These are phyloP conservation scores for Bolinopsis microptera DNA, from an alignment of 37 sponge, comb jelly and placozoan species.

Conservation along the genomic window DNA sequence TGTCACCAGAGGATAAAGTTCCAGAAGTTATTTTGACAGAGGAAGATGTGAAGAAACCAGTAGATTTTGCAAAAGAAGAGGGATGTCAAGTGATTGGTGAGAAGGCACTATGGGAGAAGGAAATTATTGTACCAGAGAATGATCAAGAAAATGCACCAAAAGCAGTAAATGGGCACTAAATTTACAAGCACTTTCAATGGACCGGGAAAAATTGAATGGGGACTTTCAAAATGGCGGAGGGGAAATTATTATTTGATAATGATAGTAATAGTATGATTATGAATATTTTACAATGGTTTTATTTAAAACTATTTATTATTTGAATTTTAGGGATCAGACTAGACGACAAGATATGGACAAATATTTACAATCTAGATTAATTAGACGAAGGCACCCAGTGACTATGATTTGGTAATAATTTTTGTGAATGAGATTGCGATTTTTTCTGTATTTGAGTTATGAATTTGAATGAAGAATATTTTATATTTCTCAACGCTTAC, in stretches of 20 bases:
- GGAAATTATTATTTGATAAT: not conserved
- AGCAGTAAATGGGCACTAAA: not conserved
- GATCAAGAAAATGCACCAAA: not conserved
- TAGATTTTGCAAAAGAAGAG: not conserved
- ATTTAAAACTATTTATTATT: not conserved
- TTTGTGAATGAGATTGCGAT: not conserved
- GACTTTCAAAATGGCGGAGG: not conserved
- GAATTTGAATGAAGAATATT: not conserved
- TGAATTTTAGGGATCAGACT: not conserved
- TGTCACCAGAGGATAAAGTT: not conserved
- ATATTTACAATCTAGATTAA: not conserved
- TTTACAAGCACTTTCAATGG: too few relatives aligned
- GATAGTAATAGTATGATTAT: not conserved
- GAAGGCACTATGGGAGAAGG: not conserved
- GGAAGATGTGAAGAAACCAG: not conserved
- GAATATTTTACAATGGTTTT: not conserved
- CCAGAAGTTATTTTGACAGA: not conserved
- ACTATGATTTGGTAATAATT: not conserved
- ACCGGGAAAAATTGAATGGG: not conserved
- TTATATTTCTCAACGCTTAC: too few relatives aligned
- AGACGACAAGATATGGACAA: not conserved
- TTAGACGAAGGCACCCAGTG: too few relatives aligned
- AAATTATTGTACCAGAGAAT: not conserved
- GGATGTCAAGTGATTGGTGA: not conserved
- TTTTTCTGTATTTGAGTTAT: not conserved